Percentiles rank a stretch among this genome's conserved stretches.
phyloP scores from a whole-genome alignment of 2,797 vertebrate genomes.

The Distichodus sexfasciatus region DNA sequence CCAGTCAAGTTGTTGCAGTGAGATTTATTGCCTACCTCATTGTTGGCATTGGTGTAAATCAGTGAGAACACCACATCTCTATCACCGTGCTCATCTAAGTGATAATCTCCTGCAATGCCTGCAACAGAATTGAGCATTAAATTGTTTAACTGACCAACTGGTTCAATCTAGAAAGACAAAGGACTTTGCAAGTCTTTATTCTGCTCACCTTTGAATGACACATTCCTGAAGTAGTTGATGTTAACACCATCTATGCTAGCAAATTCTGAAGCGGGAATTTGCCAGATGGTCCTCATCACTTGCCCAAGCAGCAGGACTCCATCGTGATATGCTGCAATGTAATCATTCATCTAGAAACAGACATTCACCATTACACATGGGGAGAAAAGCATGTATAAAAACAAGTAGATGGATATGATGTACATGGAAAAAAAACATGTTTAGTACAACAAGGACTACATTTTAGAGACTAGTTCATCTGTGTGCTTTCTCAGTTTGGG shows the following conservation, averaged over 20 bases:
- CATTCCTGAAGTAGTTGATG: constrained; percentile 76
- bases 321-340: constrained; percentile 84
- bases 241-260: constrained; percentile 46
- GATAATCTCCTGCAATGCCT: constrained; percentile 79
- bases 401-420: not conserved
- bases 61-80: constrained; percentile 80
- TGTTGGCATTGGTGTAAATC: constrained; percentile 74
- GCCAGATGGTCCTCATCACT: constrained; percentile 73
- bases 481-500: too few species aligned
- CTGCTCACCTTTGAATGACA: constrained; percentile 77
- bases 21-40: constrained; percentile 69
- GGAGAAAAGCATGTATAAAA: not conserved
- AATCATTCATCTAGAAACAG: constrained; percentile 78
- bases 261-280: constrained; percentile 20
- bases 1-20: too few species aligned
- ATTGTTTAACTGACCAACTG: not conserved
- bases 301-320: constrained; percentile 82
- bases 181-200: not conserved
- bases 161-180: not conserved
- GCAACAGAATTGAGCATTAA: not conserved
- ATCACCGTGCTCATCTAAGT: constrained; percentile 83
- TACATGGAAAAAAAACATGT: not conserved
- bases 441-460: too few species aligned
- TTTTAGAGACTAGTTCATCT: too few species aligned
- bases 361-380: constrained; percentile 8